Conservation (phyloP, 2,113 vertebrate species). For the Ochotona princeps region DNA sequence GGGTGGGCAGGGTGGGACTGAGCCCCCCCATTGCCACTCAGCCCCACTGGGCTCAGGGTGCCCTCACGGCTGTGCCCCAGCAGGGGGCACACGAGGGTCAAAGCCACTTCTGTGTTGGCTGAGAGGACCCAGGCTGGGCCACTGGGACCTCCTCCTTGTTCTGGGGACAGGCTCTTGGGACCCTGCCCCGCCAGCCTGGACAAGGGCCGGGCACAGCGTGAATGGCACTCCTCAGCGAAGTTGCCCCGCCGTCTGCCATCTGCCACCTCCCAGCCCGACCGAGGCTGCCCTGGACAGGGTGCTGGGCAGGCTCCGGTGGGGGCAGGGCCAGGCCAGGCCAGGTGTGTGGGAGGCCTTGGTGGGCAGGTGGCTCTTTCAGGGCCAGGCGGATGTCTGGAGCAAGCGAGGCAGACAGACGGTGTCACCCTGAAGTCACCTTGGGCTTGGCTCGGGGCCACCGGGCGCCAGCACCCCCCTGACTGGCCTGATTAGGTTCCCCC, state of each 20-base stretch:
- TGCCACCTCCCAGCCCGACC: neutral
- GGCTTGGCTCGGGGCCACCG: conserved; percentile 87
- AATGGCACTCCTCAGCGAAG: neutral
- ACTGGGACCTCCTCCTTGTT: neutral
- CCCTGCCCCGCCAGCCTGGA: neutral
- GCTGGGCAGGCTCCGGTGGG: neutral
- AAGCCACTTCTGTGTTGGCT: no score
- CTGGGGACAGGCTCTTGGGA: neutral
- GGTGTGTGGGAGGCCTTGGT: conserved; percentile 52
- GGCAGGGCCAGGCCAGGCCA: conserved; percentile 54
- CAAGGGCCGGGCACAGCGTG: fast-evolving
- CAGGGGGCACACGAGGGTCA: no score
- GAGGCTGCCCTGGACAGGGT: neutral
- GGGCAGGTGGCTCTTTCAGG: conserved; percentile 79
- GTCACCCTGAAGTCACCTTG: conserved; percentile 93
- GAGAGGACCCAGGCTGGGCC: no score
- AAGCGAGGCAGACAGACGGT: conserved; percentile 90
- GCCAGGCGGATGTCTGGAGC: conserved; percentile 86
- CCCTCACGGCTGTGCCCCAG: no score
- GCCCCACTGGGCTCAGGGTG: no score
- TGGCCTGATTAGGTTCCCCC: conserved; percentile 86
- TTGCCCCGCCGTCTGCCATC: conserved; percentile 57
- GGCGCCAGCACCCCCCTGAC: conserved; percentile 39
- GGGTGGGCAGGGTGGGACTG: no score
- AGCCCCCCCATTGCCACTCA: no score